Base-by-base conservation (phyloP, 2,113 vertebrate genomes). In the Sinocyclocheilus grahami region DNA sequence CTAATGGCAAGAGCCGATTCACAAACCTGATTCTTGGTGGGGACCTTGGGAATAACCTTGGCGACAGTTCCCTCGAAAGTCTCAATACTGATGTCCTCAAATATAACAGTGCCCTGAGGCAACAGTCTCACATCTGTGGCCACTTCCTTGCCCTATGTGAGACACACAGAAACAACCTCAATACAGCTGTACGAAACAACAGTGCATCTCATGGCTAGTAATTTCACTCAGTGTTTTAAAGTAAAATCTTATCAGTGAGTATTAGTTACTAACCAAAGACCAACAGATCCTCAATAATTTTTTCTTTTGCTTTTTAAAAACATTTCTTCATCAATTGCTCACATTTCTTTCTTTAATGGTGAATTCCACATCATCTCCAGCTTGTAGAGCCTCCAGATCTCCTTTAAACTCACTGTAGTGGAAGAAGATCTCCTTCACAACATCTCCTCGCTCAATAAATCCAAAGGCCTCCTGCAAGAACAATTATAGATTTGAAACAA, bases 391-490 rank as follows among this genome's bases (percentile, higher is more conserved):
- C 93, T 99, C 98, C 90, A 99, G 94, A 92, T 99, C 97, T 88
- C 97, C 98, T 92, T 99, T 99, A 93, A 98, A 99, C 95, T 99
- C 98, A 67, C 97, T 99, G 93, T 99, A 99, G 95, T 99, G 97
- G 94, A 99, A 99, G 95, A 99, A 99, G 92, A 99, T 99, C 94
- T 99, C 98, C 93, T 99, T 99, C 93, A 99, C 98, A 87, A 99
- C 96, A 92, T 99, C 98, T 27, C 96, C 97, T 90, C 98, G 96
- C 95, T 99, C 98, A 92, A 99, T 99, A 93, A 99, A 99, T 89
- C 98, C 98, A 96, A 99, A 99, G 14, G 98, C 97, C 93, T 99
- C 98, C 98, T 99, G 90, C 74, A 88, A 90, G 81, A 90, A 88
- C 65, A 78, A 65, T 4, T 3, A 1, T 0, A 27, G 0, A 1